phyloP scores from a whole-genome alignment of 2,797 vertebrate species.

The Catostomus latipinnis region DNA sequence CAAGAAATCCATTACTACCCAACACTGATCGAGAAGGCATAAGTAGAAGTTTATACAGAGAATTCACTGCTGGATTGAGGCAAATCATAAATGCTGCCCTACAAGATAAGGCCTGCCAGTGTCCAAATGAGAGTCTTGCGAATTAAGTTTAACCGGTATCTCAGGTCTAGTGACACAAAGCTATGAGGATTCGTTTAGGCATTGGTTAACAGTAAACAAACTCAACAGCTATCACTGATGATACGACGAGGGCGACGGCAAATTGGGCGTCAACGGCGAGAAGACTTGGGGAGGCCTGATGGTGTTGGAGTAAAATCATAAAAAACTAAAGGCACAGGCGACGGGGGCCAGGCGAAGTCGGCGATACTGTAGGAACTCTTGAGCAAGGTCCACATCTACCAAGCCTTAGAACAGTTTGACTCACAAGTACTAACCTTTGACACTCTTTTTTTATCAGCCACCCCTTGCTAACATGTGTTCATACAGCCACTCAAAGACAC shows the following conservation, averaged over 20 bases:
- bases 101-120: background rate
- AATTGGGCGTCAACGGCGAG: conserved; percentile 76
- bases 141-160: background rate
- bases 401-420: conserved; percentile 66
- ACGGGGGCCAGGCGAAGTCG: conserved; percentile 71
- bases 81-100: background rate
- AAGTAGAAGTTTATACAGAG: background rate
- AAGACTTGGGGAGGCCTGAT: conserved; percentile 64
- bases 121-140: conserved; percentile 39
- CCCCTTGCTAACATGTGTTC: background rate
- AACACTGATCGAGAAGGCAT: too few species aligned
- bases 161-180: conserved; percentile 23
- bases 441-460: conserved; percentile 47
- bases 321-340: conserved; percentile 27
- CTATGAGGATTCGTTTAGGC: conserved; percentile 62
- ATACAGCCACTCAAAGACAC: background rate
- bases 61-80: background rate
- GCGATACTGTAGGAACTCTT: conserved; percentile 66
- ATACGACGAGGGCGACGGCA: conserved; percentile 74
- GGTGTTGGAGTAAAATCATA: conserved; percentile 22
- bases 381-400: conserved; percentile 67
- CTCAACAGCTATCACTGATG: conserved; percentile 54
- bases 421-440: conserved; percentile 40
- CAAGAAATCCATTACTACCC: too few species aligned
- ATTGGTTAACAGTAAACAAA: conserved; percentile 62